Evolutionary conservation across 2,797 vertebrate genomes (phyloP).

Genomic region (Bradypodion ventrale): DNA sequence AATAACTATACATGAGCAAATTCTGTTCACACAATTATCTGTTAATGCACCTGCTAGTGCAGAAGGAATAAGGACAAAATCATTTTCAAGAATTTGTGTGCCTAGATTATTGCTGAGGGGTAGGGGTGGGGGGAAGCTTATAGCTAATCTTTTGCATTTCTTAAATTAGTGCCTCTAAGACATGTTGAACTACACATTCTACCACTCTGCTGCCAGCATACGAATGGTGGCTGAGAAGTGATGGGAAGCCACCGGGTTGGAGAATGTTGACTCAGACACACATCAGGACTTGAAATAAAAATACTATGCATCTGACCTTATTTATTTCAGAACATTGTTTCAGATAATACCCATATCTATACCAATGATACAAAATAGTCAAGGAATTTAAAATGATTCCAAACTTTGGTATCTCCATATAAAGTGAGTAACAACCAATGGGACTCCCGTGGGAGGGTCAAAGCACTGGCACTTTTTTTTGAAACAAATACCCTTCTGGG

Average conservation of each 20-base stretch:
- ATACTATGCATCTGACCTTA: neutral
- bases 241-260: neutral
- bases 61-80: neutral
- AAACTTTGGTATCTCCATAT: too few relatives aligned
- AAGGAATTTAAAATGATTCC: neutral
- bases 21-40: neutral
- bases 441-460: too few relatives aligned
- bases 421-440: too few relatives aligned
- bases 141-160: neutral
- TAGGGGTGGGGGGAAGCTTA: too few relatives aligned
- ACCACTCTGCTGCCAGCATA: neutral
- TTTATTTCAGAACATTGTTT: neutral
- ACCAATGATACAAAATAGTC: neutral
- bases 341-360: neutral
- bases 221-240: too few relatives aligned
- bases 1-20: neutral
- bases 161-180: neutral
- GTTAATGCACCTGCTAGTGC: neutral
- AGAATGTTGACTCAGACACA: neutral
- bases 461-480: too few relatives aligned
- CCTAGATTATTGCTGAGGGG: neutral
- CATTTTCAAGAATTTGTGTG: neutral
- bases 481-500: too few relatives aligned
- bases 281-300: neutral
- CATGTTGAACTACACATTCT: neutral